These are phyloP conservation scores for Melolontha melolontha DNA, from an alignment of 2,888 invertebrate genomes.

Conservation along the genomic window DNA sequence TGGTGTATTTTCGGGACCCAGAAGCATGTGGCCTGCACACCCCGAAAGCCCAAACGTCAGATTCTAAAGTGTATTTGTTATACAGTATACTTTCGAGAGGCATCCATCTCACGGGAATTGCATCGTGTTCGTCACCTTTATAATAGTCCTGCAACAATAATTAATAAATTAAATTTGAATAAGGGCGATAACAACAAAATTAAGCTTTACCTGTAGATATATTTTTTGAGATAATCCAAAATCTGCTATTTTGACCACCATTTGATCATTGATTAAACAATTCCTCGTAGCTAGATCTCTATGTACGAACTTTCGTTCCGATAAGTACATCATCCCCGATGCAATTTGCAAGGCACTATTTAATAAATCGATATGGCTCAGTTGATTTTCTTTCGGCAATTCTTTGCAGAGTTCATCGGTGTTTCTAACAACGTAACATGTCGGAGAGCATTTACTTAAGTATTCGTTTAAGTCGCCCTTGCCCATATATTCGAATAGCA, in stretches of 20 bases:
- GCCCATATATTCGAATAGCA: conserved; percentile 97
- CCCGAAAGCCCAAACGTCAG: conserved; percentile 98
- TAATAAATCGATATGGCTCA: conserved; percentile 85
- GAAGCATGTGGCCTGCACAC: conserved; percentile 93
- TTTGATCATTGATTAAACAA: conserved; percentile 92
- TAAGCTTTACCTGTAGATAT: conserved; percentile 74
- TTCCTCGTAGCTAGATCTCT: conserved; percentile 95
- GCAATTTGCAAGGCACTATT: conserved; percentile 91
- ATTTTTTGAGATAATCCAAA: conserved; percentile 97
- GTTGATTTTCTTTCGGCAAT: conserved; percentile 74
- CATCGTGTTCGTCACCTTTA: conserved; percentile 94
- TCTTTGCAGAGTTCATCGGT: conserved; percentile 70
- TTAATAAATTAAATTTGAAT: background rate
- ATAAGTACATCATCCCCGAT: conserved; percentile 94
- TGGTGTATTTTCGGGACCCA: conserved; percentile 92
- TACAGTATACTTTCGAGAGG: conserved; percentile 95
- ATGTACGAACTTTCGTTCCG: conserved; percentile 95
- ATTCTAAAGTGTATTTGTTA: conserved; percentile 95
- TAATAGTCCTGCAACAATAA: conserved; percentile 78
- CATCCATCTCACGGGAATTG: conserved; percentile 98
- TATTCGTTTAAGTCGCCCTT: conserved; percentile 97
- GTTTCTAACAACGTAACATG: conserved; percentile 81
- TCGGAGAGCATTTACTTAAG: conserved; percentile 85
- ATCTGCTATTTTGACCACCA: conserved; percentile 97
- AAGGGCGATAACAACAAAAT: background rate